Evolutionary conservation across 92 coral and sea anemone species (phyloP), one percentile per base, ranked within the genome.

Genomic region (Diadumene lineata): DNA sequence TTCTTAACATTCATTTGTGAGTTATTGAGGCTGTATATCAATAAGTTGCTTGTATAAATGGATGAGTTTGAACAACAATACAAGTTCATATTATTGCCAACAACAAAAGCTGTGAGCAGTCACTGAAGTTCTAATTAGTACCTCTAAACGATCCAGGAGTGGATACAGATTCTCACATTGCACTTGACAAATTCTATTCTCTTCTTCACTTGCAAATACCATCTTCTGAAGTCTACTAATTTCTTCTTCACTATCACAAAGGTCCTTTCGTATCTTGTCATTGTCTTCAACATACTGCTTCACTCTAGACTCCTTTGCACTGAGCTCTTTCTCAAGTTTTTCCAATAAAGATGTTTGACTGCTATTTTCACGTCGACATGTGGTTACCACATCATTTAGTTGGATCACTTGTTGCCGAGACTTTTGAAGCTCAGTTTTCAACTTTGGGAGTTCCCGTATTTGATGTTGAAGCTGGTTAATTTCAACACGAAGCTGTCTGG

Each of bases 111-210:
- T n/a, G n/a, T n/a, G n/a, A n/a, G n/a, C n/a, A n/a, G n/a, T n/a
- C n/a, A n/a, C n/a, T n/a, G n/a, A n/a, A n/a, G n/a, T 25, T 31
- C 31, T 3, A 18, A 1, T 26, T 69, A n/a, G n/a, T n/a, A 81
- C 86, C 88, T 83, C 92, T 16, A 87, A 48, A 22, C 92, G 75
- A 48, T 69, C 82, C 33, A 87, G 85, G 24, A 83, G 69, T 38
- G 44, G 61, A 33, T 68, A 60, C 62, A 86, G 56, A 28, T 50
- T 74, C 25, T 60, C 57, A 38, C 85, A 73, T 33, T 87, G 82
- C 32, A 13, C 23, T 50, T 85, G 64, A 68, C 79, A 58, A 46
- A 60, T 34, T 31, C 75, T 56, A 8, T 48, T 18, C 34, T 83
- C 82, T 10, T 31, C 50, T 9, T 83, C 82, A 50, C 61, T 53